Conservation (phyloP, 2,113 vertebrate genomes). For the Apodemus sylvaticus region DNA sequence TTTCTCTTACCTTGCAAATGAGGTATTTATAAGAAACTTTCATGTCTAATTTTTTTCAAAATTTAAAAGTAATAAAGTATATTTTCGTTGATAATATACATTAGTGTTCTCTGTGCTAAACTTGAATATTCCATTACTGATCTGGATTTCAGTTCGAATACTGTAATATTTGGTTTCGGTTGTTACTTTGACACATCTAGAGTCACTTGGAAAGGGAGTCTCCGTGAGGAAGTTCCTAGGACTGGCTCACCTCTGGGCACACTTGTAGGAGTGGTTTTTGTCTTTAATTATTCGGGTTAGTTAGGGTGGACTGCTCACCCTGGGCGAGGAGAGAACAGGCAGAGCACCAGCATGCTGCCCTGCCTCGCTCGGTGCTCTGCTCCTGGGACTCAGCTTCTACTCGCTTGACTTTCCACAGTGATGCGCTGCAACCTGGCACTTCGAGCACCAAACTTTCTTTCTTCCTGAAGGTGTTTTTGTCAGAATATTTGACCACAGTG, state of each 20-base stretch:
- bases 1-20: background rate
- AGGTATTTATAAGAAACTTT: background rate
- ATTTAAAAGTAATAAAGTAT: background rate
- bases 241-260: background rate
- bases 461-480: background rate
- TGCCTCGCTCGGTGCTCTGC: background rate
- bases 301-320: background rate
- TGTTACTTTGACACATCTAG: background rate
- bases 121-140: background rate
- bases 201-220: too few species aligned
- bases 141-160: background rate
- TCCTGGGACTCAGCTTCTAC: background rate
- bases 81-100: background rate
- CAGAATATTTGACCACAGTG: background rate
- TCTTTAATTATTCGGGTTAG: too few species aligned
- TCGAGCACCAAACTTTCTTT: too few species aligned
- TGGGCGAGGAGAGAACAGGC: background rate
- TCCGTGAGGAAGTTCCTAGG: background rate
- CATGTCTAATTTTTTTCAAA: background rate
- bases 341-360: too few species aligned
- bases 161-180: background rate
- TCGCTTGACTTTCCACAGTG: background rate
- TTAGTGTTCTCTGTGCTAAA: background rate
- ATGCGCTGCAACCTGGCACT: fast-evolving
- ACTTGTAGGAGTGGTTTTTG: background rate